Base-by-base conservation (phyloP, 2,888 invertebrate species). In the Laspeyria flexula region DNA sequence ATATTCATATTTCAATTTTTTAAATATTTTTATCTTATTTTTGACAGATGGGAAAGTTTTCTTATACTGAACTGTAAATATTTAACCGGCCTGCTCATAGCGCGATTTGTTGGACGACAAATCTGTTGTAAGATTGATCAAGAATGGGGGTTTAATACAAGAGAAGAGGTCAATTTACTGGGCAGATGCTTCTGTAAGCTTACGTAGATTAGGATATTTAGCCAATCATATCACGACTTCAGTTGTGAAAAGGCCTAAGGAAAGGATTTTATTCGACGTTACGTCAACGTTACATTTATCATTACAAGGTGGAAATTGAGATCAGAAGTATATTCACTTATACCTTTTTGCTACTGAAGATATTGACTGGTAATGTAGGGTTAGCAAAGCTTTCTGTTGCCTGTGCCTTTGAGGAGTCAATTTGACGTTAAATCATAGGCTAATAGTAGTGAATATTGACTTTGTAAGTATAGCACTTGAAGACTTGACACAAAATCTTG, bases 391-490 rank as follows among this genome's bases (percentile, higher is more conserved):
- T 71, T 72, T 65, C 48, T 43, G 63, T 64, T 60, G 73, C 65
- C 60, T 66, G 75, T 75, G 73, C 74, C 75, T 74, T 75, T 55
- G 35, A 50, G 37, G 57, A 60, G 75, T 75, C 74, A 75, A 75
- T 74, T 73, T 60, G 70, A 71, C 62, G 60, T 37, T 73, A 63
- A 62, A 62, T 47, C 57, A 55, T 60, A 60, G 33, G 45, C 50
- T 55, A 44, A 43, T 18, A 1, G 12, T 46, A 49, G 39, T 51
- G 39, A 39, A 45, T 57, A 38, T 51, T 34, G 47, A 45, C 31
- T 23, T n/a, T 23, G 12, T 1, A 25, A 7, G 2, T 21, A 21
- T 21, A 21, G 21, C 21, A 21, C n/a, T n/a, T n/a, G n/a, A 18
- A 18, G 18, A 18, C 18, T 18, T 18, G 18, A 18, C 18, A 18